Conservation (phyloP, 1,140 invertebrate species). For the Drosophila pandora region DNA sequence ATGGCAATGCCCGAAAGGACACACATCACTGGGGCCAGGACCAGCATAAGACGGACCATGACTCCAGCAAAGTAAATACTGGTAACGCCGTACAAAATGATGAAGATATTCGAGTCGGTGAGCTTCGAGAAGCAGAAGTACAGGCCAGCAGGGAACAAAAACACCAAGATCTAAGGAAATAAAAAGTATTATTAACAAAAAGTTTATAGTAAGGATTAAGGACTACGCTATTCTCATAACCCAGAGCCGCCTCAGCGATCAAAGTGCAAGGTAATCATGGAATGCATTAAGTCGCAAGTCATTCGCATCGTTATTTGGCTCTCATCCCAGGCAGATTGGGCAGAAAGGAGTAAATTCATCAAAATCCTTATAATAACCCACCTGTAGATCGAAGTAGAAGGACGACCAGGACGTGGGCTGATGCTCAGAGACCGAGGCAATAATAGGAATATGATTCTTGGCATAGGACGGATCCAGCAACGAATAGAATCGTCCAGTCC, state of each 20-base stretch:
- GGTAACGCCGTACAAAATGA: conserved; percentile 98
- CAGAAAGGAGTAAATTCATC: neutral
- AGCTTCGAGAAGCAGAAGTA: conserved; percentile 98
- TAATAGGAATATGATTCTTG: conserved; percentile 99
- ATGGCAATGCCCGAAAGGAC: conserved; percentile 97
- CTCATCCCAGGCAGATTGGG: conserved; percentile 46
- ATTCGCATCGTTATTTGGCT: conserved; percentile 53
- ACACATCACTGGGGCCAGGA: conserved; percentile 98
- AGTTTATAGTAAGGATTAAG: neutral
- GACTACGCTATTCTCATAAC: neutral
- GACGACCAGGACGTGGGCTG: conserved; percentile 99
- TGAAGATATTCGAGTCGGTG: conserved; percentile 98
- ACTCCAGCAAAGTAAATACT: conserved; percentile 99
- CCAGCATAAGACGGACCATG: conserved; percentile 99
- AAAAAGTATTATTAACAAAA: neutral
- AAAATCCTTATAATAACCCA: conserved; percentile 14
- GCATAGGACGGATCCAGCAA: conserved; percentile 98
- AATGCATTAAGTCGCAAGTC: conserved; percentile 81
- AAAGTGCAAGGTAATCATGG: conserved; percentile 82
- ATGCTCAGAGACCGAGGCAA: conserved; percentile 99
- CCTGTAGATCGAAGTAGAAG: conserved; percentile 98
- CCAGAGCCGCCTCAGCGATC: conserved; percentile 75
- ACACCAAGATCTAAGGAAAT: conserved; percentile 90
- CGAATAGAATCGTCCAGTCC: conserved; percentile 99
- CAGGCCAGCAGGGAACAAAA: conserved; percentile 97